Evolutionary conservation across 1,140 invertebrate species (phyloP).

Genomic region (Drosophila littoralis): DNA sequence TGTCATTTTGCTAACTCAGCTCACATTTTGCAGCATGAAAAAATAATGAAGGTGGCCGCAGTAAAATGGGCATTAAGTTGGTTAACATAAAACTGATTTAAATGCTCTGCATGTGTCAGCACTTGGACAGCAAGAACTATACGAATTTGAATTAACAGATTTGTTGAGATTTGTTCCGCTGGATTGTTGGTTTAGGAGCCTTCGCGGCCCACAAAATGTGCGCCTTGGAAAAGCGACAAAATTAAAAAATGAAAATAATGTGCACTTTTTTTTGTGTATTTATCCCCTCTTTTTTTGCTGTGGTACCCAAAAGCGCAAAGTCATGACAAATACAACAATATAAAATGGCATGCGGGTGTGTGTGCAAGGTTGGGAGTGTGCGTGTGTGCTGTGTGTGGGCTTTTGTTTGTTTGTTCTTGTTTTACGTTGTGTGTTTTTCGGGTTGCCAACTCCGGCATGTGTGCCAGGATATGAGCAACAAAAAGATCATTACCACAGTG

Average conservation of each 20-base stretch:
- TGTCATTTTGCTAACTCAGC: background rate
- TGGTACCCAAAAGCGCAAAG: slow-evolving; percentile 67
- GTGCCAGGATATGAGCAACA: slow-evolving; percentile 46
- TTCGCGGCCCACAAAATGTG: slow-evolving; percentile 27
- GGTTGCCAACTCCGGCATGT: slow-evolving; percentile 14
- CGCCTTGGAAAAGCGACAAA: slow-evolving; percentile 49
- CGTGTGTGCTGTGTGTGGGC: slow-evolving; percentile 28
- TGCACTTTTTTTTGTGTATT: slow-evolving; percentile 32
- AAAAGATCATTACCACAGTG: slow-evolving; percentile 73
- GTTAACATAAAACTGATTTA: slow-evolving; percentile 5
- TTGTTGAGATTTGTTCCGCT: slow-evolving; percentile 4
- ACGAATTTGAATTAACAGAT: slow-evolving; percentile 20
- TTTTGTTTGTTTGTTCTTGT: slow-evolving; percentile 57
- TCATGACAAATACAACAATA: slow-evolving; percentile 52
- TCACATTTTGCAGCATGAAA: background rate
- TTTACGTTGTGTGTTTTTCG: slow-evolving; percentile 29
- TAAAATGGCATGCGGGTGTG: slow-evolving; percentile 37
- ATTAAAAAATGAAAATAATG: slow-evolving; percentile 27
- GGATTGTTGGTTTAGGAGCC: slow-evolving; percentile 44
- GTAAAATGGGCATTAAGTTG: slow-evolving; percentile 22
- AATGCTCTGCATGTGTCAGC: slow-evolving; percentile 14
- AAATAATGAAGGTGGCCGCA: background rate
- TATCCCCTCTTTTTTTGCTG: slow-evolving; percentile 24
- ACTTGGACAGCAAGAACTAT: slow-evolving; percentile 13
- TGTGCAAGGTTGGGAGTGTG: background rate